Evolutionary conservation across 2,113 vertebrate genomes (phyloP), one percentile per base, ranked within the genome.

Genomic region (Physeter macrocephalus): DNA sequence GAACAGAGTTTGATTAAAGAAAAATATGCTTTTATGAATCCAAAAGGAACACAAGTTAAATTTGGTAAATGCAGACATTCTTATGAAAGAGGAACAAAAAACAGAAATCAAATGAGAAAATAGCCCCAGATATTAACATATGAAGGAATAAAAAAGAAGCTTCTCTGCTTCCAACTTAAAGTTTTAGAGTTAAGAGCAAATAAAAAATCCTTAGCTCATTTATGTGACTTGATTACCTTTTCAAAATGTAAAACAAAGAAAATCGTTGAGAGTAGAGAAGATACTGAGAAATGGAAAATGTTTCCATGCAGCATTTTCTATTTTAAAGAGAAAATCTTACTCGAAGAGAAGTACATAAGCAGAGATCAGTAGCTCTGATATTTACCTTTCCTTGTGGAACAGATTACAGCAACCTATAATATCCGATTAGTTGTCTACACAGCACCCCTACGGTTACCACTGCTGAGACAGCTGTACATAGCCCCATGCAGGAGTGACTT

Each of bases 31-130:
- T 97, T 95, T 94, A 88, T 95, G 80, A 97, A 54, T 95, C 62
- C 78, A 85, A 96, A 95, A 95, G 78, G 36, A 98, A 97, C 34
- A 94, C 80, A 87, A 94, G 88, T 97, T 96, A 96, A 97, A 93
- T 97, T 87, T 97, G 92, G 82, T 96, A 95, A 97, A 96, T 78
- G 90, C 94, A 96, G 94, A 87, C 72, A 64, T 97, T 95, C 61
- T 96, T 90, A 87, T 72, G 86, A 97, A 95, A 97, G 62, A 91
- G 52, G 52, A 97, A 95, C 85, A 97, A 96, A 93, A 96, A 96
- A 85, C 39, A 94, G 71, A 96, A 93, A 85, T 93, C 27, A 92
- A 93, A 93, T 93, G 93, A 92, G 88, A 95, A 95, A 96, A 96
- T 78, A 96, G 61, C 78, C 29, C 18, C 57, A 85, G 77, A 95